Percentiles rank a stretch among this genome's conserved stretches.
phyloP scores from a whole-genome alignment of 2,113 vertebrate genomes.

The Lycaon pictus region DNA sequence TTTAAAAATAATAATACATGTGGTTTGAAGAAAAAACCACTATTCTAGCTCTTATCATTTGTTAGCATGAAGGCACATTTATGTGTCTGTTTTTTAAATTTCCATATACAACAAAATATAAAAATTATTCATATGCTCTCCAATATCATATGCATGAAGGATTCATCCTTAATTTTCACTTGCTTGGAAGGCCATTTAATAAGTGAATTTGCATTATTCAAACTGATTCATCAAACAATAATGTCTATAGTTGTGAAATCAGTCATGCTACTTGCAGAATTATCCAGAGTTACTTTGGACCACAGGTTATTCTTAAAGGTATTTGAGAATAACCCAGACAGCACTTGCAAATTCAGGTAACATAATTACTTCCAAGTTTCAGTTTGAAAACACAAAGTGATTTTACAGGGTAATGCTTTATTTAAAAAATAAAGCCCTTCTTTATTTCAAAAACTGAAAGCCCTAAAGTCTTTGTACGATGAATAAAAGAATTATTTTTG shows the following conservation, averaged over 20 bases:
- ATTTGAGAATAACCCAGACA: constrained; percentile 20
- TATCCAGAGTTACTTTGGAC: background rate
- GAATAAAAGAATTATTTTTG: background rate
- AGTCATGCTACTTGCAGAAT: background rate
- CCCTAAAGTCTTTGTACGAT: background rate
- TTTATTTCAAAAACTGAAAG: constrained; percentile 19
- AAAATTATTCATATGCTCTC: constrained; percentile 5
- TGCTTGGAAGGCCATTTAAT: background rate
- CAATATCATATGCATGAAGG: background rate
- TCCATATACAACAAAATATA: background rate
- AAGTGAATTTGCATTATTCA: background rate
- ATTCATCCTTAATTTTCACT: background rate
- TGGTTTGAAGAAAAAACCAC: background rate
- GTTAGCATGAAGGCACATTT: background rate
- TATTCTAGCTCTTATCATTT: background rate
- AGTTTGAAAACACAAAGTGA: background rate
- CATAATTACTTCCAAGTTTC: background rate
- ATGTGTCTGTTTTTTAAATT: background rate
- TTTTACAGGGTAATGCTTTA: background rate
- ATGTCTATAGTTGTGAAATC: background rate
- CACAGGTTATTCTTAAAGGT: background rate
- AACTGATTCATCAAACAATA: background rate
- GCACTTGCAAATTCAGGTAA: background rate
- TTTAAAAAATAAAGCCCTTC: background rate
- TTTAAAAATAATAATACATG: background rate